Percentiles rank a stretch among this genome's conserved stretches.
Conservation (phyloP, 2,888 invertebrate species). For the Phyllotreta cruciferae region DNA sequence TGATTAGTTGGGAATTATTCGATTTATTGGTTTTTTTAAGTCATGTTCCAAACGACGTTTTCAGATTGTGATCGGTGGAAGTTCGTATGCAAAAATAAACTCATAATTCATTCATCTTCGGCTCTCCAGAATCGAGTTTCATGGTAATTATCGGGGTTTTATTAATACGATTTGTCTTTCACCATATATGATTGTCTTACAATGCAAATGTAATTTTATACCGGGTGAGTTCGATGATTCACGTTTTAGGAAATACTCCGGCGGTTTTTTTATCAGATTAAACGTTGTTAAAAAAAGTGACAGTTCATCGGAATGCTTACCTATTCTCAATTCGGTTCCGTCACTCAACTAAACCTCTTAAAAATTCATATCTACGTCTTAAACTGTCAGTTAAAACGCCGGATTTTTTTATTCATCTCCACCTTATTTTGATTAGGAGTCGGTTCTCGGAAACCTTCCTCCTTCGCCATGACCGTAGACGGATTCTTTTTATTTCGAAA, state of each 20-base stretch:
- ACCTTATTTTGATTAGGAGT: slow-evolving; percentile 43
- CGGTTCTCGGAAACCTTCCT: slow-evolving; percentile 35
- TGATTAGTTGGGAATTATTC: no score
- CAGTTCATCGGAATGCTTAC: slow-evolving; percentile 26
- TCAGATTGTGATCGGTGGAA: no score
- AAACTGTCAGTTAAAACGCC: slow-evolving; percentile 48
- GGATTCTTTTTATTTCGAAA: no score
- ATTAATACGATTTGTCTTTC: no score
- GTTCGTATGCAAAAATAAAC: no score
- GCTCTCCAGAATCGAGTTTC: no score
- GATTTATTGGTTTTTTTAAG: no score
- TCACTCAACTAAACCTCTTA: slow-evolving; percentile 29
- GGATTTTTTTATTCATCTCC: slow-evolving; percentile 48
- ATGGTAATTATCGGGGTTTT: no score
- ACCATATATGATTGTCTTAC: no score
- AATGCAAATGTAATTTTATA: no score
- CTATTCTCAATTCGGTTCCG: slow-evolving; percentile 32
- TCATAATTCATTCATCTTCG: no score
- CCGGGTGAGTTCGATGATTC: neutral
- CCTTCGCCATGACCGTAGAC: slow-evolving; percentile 29
- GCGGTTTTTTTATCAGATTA: slow-evolving; percentile 11
- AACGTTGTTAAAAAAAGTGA: slow-evolving; percentile 20
- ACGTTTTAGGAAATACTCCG: neutral
- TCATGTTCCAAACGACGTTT: no score
- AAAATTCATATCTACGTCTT: slow-evolving; percentile 32